Base-by-base conservation (phyloP, 2,888 invertebrate genomes). In the Endomychus coccineus region DNA sequence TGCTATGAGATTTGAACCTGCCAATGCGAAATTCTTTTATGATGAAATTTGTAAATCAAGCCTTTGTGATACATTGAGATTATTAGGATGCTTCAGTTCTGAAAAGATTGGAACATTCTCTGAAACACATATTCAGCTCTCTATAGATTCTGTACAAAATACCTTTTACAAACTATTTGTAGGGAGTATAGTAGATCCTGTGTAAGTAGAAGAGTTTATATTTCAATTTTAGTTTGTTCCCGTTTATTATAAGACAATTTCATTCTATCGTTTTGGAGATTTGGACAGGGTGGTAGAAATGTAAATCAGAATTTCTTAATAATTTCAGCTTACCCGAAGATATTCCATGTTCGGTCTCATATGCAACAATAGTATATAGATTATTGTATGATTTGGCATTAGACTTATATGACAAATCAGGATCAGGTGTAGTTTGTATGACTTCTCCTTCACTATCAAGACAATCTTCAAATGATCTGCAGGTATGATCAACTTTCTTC, bases 1-100 rank as follows among this genome's bases (percentile, higher is more conserved):
- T 0, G 95, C 96, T 2, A 97, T 98, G 97, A 75, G 98, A 50
- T 98, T 95, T 62, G 98, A 98, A 65, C 98, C 98, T 2, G 96
- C 96, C 0, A 98, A 98, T 66, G 97, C 97, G 0, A 94, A 94
- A 64, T 92, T 94, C 70, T 98, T 98, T 70, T 84, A 92, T 59
- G 85, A 90, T 46, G 97, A 98, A 85, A 89, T 97, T 45, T 92
- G 95, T 55, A 85, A 86, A 67, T 88, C 91, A 24, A 94, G 90
- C 49, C 70, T 98, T 13, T 91, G 92, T 56, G 92, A 96, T 59
- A 92, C 96, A 0, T 72, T 98, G 30, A 75, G 94, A 11, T 71
- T 92, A 24, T 71, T 97, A 30, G 97, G 97, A 3, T 96, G 96
- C 66, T 98, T 98, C 46, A 51, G 58, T 1, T 35, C 48, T 0